Percentiles rank a stretch among this genome's conserved stretches.
phyloP scores from a whole-genome alignment of 2,888 invertebrate genomes.

The Meliscaeva auricollis region DNA sequence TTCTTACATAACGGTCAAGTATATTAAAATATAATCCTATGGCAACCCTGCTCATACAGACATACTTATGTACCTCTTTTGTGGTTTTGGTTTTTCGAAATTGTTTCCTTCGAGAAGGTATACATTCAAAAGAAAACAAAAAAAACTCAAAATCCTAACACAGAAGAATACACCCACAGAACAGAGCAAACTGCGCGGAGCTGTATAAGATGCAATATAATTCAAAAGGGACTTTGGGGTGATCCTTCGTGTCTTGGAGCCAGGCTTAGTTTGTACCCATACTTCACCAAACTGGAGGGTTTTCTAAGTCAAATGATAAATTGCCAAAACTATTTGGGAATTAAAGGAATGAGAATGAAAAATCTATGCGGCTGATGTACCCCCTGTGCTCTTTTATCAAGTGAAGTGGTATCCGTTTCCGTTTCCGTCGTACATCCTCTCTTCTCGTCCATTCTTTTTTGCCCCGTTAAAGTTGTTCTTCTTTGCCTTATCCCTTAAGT shows the following conservation, averaged over 20 bases:
- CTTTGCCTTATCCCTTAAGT: slow-evolving; percentile 18
- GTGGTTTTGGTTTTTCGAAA: slow-evolving; percentile 25
- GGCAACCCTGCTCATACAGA: neutral
- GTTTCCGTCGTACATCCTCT: slow-evolving; percentile 14
- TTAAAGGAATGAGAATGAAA: slow-evolving; percentile 75
- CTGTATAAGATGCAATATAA: slow-evolving; percentile 64
- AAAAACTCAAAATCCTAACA: slow-evolving; percentile 10
- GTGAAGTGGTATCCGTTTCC: slow-evolving; percentile 56
- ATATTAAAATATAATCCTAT: too few species aligned
- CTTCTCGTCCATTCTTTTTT: neutral
- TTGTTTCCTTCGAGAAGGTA: slow-evolving; percentile 2
- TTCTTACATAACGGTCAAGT: too few species aligned
- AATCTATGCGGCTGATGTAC: slow-evolving; percentile 70
- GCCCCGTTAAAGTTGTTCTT: slow-evolving; percentile 40
- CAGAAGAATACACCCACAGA: neutral
- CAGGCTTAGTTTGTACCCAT: slow-evolving; percentile 57
- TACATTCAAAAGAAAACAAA: neutral
- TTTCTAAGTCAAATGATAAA: slow-evolving; percentile 62
- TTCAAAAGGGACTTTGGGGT: slow-evolving; percentile 69
- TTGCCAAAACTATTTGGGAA: slow-evolving; percentile 72
- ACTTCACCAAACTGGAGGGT: neutral
- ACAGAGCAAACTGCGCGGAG: neutral
- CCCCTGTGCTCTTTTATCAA: slow-evolving; percentile 34
- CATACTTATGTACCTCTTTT: neutral
- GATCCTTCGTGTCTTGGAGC: slow-evolving; percentile 69